Base-by-base conservation (phyloP, 1,140 invertebrate species). In the Steinernema khuongi region DNA sequence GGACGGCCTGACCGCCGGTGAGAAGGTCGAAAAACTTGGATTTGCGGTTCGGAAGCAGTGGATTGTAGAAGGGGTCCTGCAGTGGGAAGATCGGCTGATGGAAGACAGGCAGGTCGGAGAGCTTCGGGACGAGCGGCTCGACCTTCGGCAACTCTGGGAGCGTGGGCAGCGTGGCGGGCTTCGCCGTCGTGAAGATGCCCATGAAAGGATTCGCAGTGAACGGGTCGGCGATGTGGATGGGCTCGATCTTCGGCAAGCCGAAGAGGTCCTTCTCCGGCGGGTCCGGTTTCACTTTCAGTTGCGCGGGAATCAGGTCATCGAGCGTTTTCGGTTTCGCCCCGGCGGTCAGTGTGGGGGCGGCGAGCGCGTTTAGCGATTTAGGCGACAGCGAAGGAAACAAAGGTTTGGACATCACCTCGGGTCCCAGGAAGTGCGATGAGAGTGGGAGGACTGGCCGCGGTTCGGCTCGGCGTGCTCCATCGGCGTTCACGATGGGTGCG, bases 21-120 rank as follows among this genome's bases (percentile, higher is more conserved):
- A 79, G 44, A 1, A 79, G 44, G 44, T 79, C 74, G 43, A 79
- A 77, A 0, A 79, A 26, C 60, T 79, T 79, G 28, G 68, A 74
- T 77, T 73, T 71, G 31, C 74, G 67, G 36, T 71, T 74, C 0
- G 77, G 75, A 22, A 77, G 69, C 7, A 79, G 36, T 1, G 75
- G 71, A 71, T 79, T 79, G 33, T 76, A 79, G 66, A 78, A 78
- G 11, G 77, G 77, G 70, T 78, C 77, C 67, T 78, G 71, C 22
- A 78, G 22, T 28, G 76, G 72, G 50, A 78, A 76, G 17, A 72
- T 74, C 2, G 77, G 71, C 33, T 78, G 33, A n/a, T 50, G 31
- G 30, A 73, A 68, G 29, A 78, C 26, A 31, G 33, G 73, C 18
- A 76, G 30, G n/a, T 60, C 33, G 22, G 28, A 26, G 19, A 74